phyloP scores from a whole-genome alignment of 30 jellyfish, hydroid and myxozoan species.

The Catostylus mosaicus region DNA sequence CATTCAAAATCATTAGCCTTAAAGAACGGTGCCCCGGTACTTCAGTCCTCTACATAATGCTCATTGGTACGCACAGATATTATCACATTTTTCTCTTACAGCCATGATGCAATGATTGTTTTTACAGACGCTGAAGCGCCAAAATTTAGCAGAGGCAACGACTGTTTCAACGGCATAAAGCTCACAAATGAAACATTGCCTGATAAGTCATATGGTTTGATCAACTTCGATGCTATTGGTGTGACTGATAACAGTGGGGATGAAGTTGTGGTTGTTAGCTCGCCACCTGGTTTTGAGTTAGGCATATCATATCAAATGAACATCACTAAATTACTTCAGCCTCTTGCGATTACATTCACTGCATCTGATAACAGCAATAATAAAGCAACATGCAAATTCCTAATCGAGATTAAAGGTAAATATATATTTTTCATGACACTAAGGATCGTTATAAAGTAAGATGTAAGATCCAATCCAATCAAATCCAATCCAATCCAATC shows the following conservation, averaged over 20 bases:
- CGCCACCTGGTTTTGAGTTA: slow-evolving; percentile 73
- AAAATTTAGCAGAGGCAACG: slow-evolving; percentile 11
- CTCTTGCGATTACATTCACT: slow-evolving; percentile 51
- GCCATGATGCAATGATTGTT: too few relatives aligned
- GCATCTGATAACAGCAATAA: slow-evolving; percentile 87
- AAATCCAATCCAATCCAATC: too few relatives aligned
- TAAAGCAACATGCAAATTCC: slow-evolving; percentile 61
- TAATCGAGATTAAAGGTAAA: slow-evolving; percentile 63
- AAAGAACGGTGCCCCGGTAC: too few relatives aligned
- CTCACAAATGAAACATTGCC: slow-evolving; percentile 53
- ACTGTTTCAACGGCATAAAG: slow-evolving; percentile 63
- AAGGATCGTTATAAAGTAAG: too few relatives aligned
- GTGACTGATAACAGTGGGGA: slow-evolving; percentile 94
- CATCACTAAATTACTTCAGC: slow-evolving; percentile 19
- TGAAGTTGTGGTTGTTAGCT: slow-evolving; percentile 49
- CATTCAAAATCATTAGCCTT: too few relatives aligned
- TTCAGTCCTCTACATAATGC: too few relatives aligned
- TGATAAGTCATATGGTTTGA: slow-evolving; percentile 70
- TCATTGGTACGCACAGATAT: too few relatives aligned
- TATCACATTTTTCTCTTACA: too few relatives aligned
- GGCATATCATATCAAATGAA: slow-evolving; percentile 63
- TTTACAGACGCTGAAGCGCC: slow-evolving; percentile 36
- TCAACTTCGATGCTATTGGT: slow-evolving; percentile 79
- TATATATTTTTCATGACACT: too few relatives aligned
- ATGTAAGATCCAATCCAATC: too few relatives aligned